A percentile compares a stretch with the other conserved stretches of the same genome.
Evolutionary conservation across 2,113 vertebrate genomes (phyloP).

Genomic region (Cebidichthys violaceus): DNA sequence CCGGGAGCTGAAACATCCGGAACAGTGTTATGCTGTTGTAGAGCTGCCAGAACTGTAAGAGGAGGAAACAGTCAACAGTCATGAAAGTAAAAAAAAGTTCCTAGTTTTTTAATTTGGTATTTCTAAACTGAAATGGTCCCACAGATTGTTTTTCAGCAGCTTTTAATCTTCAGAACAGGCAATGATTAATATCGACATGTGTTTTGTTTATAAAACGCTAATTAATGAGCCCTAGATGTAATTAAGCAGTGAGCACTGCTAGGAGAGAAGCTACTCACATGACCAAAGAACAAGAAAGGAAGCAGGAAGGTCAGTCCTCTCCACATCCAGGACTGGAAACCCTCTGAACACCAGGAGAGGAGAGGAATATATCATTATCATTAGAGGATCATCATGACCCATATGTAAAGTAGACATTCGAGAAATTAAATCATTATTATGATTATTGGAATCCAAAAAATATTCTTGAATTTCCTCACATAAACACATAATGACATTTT

Average conservation of each 20-base stretch:
- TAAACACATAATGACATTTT: background rate
- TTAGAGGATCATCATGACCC: too few relatives aligned
- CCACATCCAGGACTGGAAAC: constrained; percentile 99
- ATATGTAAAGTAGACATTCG: too few relatives aligned
- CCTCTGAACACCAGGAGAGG: constrained; percentile 83
- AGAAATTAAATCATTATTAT: background rate
- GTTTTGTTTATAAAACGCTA: background rate
- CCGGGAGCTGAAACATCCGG: constrained; percentile 88
- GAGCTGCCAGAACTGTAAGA: constrained; percentile 94
- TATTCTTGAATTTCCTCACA: background rate
- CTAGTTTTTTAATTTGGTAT: background rate
- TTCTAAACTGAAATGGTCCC: background rate
- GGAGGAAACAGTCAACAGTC: background rate
- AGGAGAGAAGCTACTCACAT: constrained; percentile 83
- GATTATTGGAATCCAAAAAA: background rate
- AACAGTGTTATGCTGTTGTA: constrained; percentile 93
- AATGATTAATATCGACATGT: background rate
- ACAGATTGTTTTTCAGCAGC: background rate
- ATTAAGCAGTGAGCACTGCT: background rate
- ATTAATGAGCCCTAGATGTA: background rate
- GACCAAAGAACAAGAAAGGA: constrained; percentile 95
- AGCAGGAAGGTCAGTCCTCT: constrained; percentile 95
- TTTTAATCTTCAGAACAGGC: background rate
- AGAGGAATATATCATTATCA: background rate
- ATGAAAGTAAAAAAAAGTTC: background rate